These are phyloP conservation scores for Sciurus niger DNA, from an alignment of 2,113 vertebrate species.

Conservation along the genomic window DNA sequence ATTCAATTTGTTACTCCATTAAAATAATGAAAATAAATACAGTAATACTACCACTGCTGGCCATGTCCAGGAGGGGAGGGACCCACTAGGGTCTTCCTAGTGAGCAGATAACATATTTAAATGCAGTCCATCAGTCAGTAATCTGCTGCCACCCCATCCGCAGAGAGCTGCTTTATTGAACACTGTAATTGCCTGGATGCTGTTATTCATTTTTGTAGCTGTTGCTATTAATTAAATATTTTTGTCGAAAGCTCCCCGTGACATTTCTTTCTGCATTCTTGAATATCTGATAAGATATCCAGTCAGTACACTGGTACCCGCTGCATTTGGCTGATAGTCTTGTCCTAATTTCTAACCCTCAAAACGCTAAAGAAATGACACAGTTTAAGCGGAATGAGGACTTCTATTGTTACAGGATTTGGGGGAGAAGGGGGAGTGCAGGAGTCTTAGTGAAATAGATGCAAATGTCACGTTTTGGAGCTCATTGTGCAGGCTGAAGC, in stretches of 20 bases:
- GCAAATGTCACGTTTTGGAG: slow-evolving; percentile 76
- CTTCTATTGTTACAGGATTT: slow-evolving; percentile 90
- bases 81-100: slow-evolving; percentile 86
- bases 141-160: slow-evolving; percentile 88
- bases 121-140: slow-evolving; percentile 89
- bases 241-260: slow-evolving; percentile 87
- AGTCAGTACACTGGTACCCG: slow-evolving; percentile 86
- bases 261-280: slow-evolving; percentile 89
- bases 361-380: slow-evolving; percentile 97
- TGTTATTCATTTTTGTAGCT: slow-evolving; percentile 92
- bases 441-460: slow-evolving; percentile 82
- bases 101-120: slow-evolving; percentile 90
- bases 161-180: slow-evolving; percentile 89
- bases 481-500: slow-evolving; percentile 57
- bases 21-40: slow-evolving; percentile 68
- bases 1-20: slow-evolving; percentile 88
- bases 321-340: slow-evolving; percentile 91
- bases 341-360: slow-evolving; percentile 92
- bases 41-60: slow-evolving; percentile 85
- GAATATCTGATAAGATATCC: slow-evolving; percentile 92
- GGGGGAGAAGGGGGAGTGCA: background rate
- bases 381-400: slow-evolving; percentile 94
- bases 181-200: slow-evolving; percentile 91
- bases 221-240: slow-evolving; percentile 93
- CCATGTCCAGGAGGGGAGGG: slow-evolving; percentile 81